These are phyloP conservation scores for Barbus barbus DNA, from an alignment of 2,113 vertebrate genomes.

Conservation along the genomic window DNA sequence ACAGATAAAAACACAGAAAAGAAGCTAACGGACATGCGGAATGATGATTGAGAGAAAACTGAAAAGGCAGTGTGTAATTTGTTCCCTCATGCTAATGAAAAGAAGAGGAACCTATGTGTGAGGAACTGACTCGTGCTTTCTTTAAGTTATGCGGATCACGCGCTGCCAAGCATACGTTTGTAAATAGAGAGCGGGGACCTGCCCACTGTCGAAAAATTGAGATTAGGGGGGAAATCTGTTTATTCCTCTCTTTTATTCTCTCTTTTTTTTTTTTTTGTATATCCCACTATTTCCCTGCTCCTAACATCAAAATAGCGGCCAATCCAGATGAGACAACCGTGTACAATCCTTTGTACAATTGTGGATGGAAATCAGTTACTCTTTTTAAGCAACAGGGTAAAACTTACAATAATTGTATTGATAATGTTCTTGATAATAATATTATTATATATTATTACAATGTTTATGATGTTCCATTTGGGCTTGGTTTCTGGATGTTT, in stretches of 20 bases:
- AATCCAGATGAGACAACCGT: slow-evolving; percentile 60
- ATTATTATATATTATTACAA: slow-evolving; percentile 76
- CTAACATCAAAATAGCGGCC: slow-evolving; percentile 72
- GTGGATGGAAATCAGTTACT: slow-evolving; percentile 70
- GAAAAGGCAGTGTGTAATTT: slow-evolving; percentile 40
- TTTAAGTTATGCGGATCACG: slow-evolving; percentile 17
- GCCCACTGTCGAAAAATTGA: slow-evolving; percentile 35
- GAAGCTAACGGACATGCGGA: slow-evolving; percentile 40
- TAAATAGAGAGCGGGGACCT: slow-evolving; percentile 46
- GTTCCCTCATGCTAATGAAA: slow-evolving; percentile 33
- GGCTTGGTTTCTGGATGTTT: slow-evolving; percentile 75
- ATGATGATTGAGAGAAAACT: slow-evolving; percentile 50
- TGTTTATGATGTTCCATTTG: slow-evolving; percentile 76
- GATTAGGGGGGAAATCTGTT: slow-evolving; percentile 39
- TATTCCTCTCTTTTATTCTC: slow-evolving; percentile 46
- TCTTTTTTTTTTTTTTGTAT: slow-evolving; percentile 47
- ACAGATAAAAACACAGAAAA: neutral
- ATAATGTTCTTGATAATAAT: slow-evolving; percentile 75
- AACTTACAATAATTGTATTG: slow-evolving; percentile 77
- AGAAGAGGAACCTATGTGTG: slow-evolving; percentile 39
- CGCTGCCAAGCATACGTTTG: slow-evolving; percentile 38
- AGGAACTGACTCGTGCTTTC: slow-evolving; percentile 42
- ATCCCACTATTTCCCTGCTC: slow-evolving; percentile 59
- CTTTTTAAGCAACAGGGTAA: slow-evolving; percentile 81
- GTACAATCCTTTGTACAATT: slow-evolving; percentile 66